These are phyloP conservation scores for Triplophysa tibetana DNA, from an alignment of 2,113 vertebrate genomes.

Conservation along the genomic window DNA sequence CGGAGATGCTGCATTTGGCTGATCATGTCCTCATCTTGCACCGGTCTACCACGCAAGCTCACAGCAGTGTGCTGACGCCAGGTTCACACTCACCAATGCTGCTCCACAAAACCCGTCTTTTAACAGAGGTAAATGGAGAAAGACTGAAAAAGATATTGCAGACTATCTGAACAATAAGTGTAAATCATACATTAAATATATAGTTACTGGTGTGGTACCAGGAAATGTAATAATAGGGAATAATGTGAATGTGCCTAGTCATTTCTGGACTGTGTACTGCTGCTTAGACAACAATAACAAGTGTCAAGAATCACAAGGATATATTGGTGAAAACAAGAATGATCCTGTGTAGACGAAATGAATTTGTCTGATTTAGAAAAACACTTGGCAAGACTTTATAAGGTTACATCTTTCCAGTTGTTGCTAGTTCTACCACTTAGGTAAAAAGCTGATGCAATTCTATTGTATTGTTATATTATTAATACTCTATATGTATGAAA, in stretches of 20 bases:
- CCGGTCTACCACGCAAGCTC: not conserved
- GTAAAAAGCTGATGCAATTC: too few species aligned
- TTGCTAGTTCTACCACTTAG: too few species aligned
- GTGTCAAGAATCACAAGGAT: not conserved
- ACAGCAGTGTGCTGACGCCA: not conserved
- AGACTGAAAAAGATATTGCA: not conserved
- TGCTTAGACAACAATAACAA: not conserved
- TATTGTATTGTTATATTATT: too few species aligned
- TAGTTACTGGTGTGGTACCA: constrained; percentile 30
- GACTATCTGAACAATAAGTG: not conserved
- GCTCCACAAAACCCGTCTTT: not conserved
- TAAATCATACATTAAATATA: not conserved
- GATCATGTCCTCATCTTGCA: too few species aligned
- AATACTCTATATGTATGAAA: too few species aligned
- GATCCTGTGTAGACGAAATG: fast-evolving
- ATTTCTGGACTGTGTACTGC: constrained; percentile 29
- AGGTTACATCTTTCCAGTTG: too few species aligned
- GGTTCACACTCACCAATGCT: constrained; percentile 36
- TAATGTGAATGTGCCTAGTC: not conserved
- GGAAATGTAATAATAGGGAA: fast-evolving
- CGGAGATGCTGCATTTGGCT: too few species aligned
- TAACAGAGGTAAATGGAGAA: not conserved
- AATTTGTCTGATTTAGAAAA: not conserved
- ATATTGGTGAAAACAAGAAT: not conserved
- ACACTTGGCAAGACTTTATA: not conserved